phyloP scores from a whole-genome alignment of 1,140 invertebrate species.

The Drosophila lini region DNA sequence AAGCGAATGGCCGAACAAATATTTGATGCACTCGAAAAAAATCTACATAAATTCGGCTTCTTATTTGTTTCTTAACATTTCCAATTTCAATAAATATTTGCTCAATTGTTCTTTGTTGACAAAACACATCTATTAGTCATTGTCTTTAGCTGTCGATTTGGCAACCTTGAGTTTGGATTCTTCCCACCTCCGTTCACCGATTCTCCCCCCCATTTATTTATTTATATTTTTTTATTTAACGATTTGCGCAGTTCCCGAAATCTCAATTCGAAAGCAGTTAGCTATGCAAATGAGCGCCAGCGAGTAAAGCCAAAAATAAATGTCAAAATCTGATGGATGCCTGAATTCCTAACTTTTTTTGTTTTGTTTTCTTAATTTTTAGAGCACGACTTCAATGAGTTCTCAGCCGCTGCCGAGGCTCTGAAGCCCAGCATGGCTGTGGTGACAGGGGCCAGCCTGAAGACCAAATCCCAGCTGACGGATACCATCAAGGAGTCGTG shows the following conservation, averaged over 20 bases:
- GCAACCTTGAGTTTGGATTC: conserved; percentile 16
- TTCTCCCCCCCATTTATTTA: background rate
- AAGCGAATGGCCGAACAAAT: conserved; percentile 19
- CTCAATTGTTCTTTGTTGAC: conserved; percentile 25
- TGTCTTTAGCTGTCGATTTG: conserved; percentile 5
- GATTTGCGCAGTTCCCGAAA: conserved; percentile 45
- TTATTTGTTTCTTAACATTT: background rate
- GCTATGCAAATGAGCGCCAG: conserved; percentile 36
- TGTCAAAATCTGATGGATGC: conserved; percentile 19
- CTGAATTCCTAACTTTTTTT: conserved; percentile 5
- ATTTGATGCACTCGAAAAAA: conserved; percentile 44
- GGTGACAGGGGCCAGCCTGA: conserved; percentile 60
- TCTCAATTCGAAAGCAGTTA: conserved; percentile 36
- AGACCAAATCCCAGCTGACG: conserved; percentile 71
- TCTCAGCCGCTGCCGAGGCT: conserved; percentile 69
- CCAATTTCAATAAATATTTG: conserved; percentile 32
- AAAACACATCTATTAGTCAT: conserved; percentile 33
- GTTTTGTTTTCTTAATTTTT: conserved; percentile 10
- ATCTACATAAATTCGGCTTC: background rate
- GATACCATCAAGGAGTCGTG: conserved; percentile 85
- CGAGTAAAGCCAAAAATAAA: conserved; percentile 22
- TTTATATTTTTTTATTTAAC: conserved; percentile 1
- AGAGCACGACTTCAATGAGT: conserved; percentile 79
- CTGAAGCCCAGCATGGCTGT: conserved; percentile 53
- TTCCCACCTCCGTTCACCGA: background rate